Evolutionary conservation across 2,888 invertebrate species (phyloP), one percentile per base, ranked within the genome.

Genomic region (Lasioglossum vierecki): DNA sequence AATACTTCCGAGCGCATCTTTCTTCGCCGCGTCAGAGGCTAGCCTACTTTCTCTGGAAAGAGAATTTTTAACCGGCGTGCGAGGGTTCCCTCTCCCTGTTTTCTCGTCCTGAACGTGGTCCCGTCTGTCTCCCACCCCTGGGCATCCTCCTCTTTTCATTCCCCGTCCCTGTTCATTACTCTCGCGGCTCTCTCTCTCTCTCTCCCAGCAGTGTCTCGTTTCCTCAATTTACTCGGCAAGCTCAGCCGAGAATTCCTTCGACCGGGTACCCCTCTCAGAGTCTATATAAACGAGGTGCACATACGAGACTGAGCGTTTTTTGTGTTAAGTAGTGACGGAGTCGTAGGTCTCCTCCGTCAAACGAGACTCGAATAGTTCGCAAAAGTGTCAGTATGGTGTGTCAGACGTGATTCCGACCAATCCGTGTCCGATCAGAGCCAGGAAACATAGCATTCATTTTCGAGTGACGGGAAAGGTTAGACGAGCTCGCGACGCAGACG

Each of bases 41-140:
- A 94, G 93, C 95, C 95, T 95, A 95, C 95, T 95, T 95, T 95
- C 95, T 94, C 95, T 92, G 90, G 91, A 91, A 92, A 93, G 93
- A 93, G 93, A 93, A 94, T 94, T 93, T 93, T 94, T 92, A 91
- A 91, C 80, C 91, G 90, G 88, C 76, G 89, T 90, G 90, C 89
- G 92, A 92, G 89, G 90, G 11, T 87, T 83, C 88, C 86, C 88
- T 86, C 85, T 76, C 86, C 81, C 84, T 76, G 57, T 87, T 85
- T 86, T 88, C 90, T 90, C 88, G 84, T 88, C 87, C 83, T 82
- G 88, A 82, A 84, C 87, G 81, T 85, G 82, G 78, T 68, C 80
- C 68, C 87, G 82, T 87, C 76, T 72, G 80, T 66, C 74, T 82
- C 71, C 46, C 90, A 88, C 90, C 87, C 83, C 78, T 80, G 74